Evolutionary conservation across 2,888 invertebrate species (phyloP).

Genomic region (Ceramica pisi): DNA sequence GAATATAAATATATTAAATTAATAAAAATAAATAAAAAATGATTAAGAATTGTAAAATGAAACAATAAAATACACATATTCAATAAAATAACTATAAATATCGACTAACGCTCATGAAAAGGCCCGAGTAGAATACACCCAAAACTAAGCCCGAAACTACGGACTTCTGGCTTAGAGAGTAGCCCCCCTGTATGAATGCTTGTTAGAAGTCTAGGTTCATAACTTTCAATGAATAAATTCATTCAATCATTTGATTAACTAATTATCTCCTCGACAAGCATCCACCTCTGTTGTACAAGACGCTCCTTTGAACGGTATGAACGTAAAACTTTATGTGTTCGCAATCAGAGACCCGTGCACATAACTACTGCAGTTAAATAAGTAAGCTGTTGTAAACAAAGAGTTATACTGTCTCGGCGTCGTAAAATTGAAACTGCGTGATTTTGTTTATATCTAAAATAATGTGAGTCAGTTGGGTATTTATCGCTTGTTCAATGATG

Average conservation of each 20-base stretch:
- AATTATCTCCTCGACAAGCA: not conserved
- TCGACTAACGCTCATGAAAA: too few species aligned
- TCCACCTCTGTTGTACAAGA: constrained; percentile 11
- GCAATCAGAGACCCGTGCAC: constrained; percentile 33
- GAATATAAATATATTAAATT: too few species aligned
- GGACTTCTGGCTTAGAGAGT: too few species aligned
- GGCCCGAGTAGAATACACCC: too few species aligned
- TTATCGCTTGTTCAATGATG: not conserved
- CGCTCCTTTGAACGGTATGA: constrained; percentile 16
- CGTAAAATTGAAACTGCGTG: constrained; percentile 43
- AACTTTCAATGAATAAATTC: constrained; percentile 17
- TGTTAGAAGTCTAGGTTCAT: not conserved
- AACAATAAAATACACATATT: too few species aligned
- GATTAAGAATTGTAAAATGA: too few species aligned
- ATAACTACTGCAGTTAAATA: constrained; percentile 37
- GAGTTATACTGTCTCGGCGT: constrained; percentile 54
- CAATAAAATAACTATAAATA: too few species aligned
- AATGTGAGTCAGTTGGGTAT: not conserved
- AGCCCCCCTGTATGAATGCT: too few species aligned
- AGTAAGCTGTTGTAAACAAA: constrained; percentile 32
- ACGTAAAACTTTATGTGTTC: constrained; percentile 42
- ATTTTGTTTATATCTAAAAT: not conserved
- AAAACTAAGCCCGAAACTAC: too few species aligned
- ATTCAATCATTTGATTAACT: constrained; percentile 30
- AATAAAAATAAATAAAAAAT: too few species aligned